These are phyloP conservation scores for Microctonus brassicae DNA, from an alignment of 2,888 invertebrate species.

Conservation along the genomic window DNA sequence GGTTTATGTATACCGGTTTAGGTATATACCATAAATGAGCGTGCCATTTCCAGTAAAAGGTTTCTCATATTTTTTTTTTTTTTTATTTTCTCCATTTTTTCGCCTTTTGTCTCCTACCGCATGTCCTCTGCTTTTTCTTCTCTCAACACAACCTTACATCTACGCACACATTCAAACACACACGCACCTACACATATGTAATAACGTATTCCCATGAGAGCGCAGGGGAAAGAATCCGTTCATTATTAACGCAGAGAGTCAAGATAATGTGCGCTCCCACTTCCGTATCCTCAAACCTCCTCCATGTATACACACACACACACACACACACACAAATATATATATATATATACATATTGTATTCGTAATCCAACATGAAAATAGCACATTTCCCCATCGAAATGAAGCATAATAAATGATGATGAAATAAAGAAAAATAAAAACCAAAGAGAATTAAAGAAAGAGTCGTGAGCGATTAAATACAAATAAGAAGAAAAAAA, in stretches of 20 bases:
- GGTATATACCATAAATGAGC: neutral
- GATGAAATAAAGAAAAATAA: neutral
- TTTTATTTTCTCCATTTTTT: constrained; percentile 19
- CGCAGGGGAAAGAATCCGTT: constrained; percentile 29
- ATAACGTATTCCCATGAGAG: constrained; percentile 23
- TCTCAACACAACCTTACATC: constrained; percentile 3
- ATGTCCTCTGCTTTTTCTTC: constrained; percentile 14
- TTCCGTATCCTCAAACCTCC: constrained; percentile 21
- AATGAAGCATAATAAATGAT: neutral
- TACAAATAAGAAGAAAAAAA: no score
- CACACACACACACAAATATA: no score
- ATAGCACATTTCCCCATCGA: constrained; percentile 6
- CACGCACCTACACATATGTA: neutral
- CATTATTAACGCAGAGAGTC: constrained; percentile 40
- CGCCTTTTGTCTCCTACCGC: constrained; percentile 30
- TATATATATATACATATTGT: no score
- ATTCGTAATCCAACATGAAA: neutral
- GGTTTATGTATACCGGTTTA: neutral
- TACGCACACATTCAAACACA: constrained; percentile 22
- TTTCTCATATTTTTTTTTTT: constrained; percentile 24
- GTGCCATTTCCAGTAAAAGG: constrained; percentile 20
- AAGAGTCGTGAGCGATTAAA: neutral
- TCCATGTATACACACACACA: neutral
- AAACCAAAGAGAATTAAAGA: neutral
- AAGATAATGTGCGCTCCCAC: constrained; percentile 24